Evolutionary conservation across 37 sponge, comb jelly and placozoan genomes (phyloP), one percentile per base, ranked within the genome.

Genomic region (Agelas oroides): DNA sequence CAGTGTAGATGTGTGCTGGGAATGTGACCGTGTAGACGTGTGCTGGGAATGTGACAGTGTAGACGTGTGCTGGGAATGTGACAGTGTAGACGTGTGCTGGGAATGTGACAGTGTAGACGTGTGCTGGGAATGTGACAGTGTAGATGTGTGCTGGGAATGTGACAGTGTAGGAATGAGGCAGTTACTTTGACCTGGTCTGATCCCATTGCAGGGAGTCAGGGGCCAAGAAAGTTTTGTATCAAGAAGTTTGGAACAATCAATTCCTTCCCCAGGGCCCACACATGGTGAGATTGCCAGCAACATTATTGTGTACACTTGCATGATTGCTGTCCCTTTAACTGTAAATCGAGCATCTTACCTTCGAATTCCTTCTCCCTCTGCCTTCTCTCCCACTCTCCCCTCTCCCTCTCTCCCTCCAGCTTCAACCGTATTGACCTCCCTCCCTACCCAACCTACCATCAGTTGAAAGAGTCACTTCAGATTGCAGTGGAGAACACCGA

Each of bases 221-320:
- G 99, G 16, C 96, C 94, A 57, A 82, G 88, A 59, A 95, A 79
- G 84, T 99, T 99, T 59, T 91, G 94, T 75, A 83, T 99, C 5
- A 95, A 97, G 64, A 90, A 71, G 37, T 92, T 81, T 75, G 99
- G 99, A 5, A 27, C n/a, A 18, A 77, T 80, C 19, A 53, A 82
- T 32, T 81, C 89, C 59, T 78, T 99, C 1, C 99, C 99, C 15
- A 70, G 97, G 65, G 88, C 99, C 18, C 99, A 99, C 80, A 99
- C 99, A 0, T 99, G 99, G 98, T 97, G 62, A 86, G 94, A 18
- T 21, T 31, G 35, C 20, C 41, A 21, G 32, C 23, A 15, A 66
- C 55, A 41, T 35, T 15, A 14, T 12, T 74, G 24, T 55, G 0
- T 35, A 62, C 8, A 46, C 3, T 46, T 3, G 46, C 8, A 8